phyloP scores from a whole-genome alignment of 2,797 vertebrate species.

The Chrysocyon brachyurus region DNA sequence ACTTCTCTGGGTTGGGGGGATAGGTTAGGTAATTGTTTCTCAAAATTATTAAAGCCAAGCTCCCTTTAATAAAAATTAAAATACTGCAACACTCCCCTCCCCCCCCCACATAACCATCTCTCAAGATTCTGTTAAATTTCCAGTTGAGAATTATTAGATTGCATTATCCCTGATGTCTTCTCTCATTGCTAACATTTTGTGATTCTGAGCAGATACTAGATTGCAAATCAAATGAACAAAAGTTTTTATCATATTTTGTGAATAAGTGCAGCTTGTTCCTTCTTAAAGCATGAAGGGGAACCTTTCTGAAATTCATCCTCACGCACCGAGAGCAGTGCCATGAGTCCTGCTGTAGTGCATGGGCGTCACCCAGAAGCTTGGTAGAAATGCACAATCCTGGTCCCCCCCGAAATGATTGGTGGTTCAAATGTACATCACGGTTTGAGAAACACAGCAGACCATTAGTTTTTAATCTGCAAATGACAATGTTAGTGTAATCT shows the following conservation, averaged over 20 bases:
- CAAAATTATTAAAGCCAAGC: not conserved
- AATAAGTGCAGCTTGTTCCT: not conserved
- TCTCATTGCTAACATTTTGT: not conserved
- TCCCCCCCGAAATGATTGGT: not conserved
- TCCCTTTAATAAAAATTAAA: constrained; percentile 48
- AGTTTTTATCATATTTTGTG: not conserved
- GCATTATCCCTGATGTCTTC: not conserved
- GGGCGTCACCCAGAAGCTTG: not conserved
- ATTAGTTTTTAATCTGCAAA: not conserved
- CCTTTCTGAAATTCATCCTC: not conserved
- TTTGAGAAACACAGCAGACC: not conserved
- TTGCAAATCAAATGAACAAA: constrained; percentile 43
- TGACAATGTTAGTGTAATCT: not conserved
- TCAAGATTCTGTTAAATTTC: not conserved
- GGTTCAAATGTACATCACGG: not conserved
- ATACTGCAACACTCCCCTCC: too few relatives aligned
- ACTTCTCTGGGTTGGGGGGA: not conserved
- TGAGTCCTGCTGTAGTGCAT: not conserved
- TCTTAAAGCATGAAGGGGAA: not conserved
- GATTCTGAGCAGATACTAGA: not conserved
- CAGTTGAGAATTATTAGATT: not conserved
- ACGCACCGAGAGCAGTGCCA: not conserved
- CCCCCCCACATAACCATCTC: not conserved
- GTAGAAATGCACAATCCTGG: not conserved
- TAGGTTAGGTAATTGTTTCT: not conserved